Evolutionary conservation across 2,797 vertebrate genomes (phyloP).

Genomic region (Chelonia mydas): DNA sequence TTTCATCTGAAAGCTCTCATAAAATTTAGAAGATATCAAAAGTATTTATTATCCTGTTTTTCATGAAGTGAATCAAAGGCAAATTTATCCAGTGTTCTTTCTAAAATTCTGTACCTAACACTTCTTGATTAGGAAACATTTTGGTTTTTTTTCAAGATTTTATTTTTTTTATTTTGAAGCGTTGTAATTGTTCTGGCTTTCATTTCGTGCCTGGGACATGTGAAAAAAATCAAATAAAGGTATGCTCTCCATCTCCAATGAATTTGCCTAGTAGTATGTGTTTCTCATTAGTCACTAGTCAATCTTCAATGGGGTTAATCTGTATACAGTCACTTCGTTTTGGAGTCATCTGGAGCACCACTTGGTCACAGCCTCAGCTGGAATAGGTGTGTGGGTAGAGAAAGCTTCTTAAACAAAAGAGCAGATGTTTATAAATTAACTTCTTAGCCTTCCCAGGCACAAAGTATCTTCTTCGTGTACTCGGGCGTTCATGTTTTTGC

Average conservation of each 20-base stretch:
- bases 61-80: neutral
- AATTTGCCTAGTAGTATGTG: neutral
- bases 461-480: constrained; percentile 15
- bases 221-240: neutral
- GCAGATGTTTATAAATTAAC: constrained; percentile 23
- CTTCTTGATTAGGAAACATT: neutral
- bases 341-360: neutral
- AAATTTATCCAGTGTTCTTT: neutral
- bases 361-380: neutral
- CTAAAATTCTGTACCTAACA: neutral
- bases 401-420: constrained; percentile 38
- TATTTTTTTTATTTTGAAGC: neutral
- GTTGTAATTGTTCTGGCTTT: constrained; percentile 5
- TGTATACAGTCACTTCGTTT: neutral
- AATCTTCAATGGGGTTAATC: constrained; percentile 11
- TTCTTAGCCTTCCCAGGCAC: constrained; percentile 38
- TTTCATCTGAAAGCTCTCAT: neutral
- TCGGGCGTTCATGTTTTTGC: constrained; percentile 48
- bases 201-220: constrained; percentile 12
- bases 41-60: neutral
- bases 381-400: neutral
- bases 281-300: neutral
- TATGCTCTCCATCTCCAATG: neutral
- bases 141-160: neutral
- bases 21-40: neutral